Conservation (phyloP, 2,113 vertebrate species). For the Girardinichthys multiradiatus region DNA sequence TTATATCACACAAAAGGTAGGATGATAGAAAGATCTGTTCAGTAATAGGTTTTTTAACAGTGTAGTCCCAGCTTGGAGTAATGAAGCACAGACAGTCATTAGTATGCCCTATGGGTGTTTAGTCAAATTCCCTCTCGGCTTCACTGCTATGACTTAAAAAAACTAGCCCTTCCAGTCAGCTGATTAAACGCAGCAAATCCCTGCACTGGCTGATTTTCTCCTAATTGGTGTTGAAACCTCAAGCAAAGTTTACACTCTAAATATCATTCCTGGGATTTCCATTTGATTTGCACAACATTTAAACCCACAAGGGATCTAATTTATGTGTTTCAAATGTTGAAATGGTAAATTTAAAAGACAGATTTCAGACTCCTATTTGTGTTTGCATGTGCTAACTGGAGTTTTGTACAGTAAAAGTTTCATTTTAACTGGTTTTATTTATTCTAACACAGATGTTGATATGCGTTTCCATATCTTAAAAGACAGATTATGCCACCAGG, state of each 20-base stretch:
- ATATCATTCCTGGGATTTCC: slow-evolving; percentile 37
- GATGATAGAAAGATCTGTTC: slow-evolving; percentile 47
- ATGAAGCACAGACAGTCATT: slow-evolving; percentile 62
- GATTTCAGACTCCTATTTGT: slow-evolving; percentile 27
- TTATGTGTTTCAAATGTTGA: slow-evolving; percentile 28
- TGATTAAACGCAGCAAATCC: slow-evolving; percentile 68
- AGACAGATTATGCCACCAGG: not conserved
- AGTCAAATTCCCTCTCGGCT: slow-evolving; percentile 69
- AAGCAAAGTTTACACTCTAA: slow-evolving; percentile 41
- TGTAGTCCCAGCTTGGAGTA: slow-evolving; percentile 42
- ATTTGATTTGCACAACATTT: slow-evolving; percentile 28
- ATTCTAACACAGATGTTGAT: not conserved
- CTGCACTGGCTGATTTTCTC: slow-evolving; percentile 35
- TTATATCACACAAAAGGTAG: slow-evolving; percentile 33
- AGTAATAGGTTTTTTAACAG: slow-evolving; percentile 41
- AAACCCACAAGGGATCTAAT: slow-evolving; percentile 39
- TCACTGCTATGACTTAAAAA: slow-evolving; percentile 56
- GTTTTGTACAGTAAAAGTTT: slow-evolving; percentile 29
- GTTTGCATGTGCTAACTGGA: slow-evolving; percentile 19
- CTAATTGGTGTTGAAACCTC: slow-evolving; percentile 58
- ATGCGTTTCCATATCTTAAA: not conserved
- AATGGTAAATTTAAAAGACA: slow-evolving; percentile 34
- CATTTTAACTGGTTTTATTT: slow-evolving; percentile 46
- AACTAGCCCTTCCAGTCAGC: slow-evolving; percentile 63
- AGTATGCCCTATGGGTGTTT: slow-evolving; percentile 67